Conservation (phyloP, 2,888 invertebrate genomes). For the Mythimna albipuncta region DNA sequence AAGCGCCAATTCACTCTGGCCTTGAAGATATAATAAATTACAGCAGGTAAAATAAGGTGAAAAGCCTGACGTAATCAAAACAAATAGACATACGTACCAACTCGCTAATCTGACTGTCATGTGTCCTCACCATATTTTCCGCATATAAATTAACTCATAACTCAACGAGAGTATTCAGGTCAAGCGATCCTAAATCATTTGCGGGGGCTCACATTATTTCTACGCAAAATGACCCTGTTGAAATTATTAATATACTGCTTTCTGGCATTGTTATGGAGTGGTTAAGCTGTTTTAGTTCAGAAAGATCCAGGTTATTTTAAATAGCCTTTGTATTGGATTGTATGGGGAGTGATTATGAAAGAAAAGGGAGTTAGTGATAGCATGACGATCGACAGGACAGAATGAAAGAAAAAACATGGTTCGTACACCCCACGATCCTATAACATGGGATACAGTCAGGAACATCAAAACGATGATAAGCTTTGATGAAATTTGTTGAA, state of each 20-base stretch:
- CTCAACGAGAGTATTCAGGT: slow-evolving; percentile 77
- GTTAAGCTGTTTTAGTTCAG: background rate
- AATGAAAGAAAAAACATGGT: too few relatives aligned
- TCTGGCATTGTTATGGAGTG: slow-evolving; percentile 19
- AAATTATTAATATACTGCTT: slow-evolving; percentile 57
- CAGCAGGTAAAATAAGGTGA: slow-evolving; percentile 32
- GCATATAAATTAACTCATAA: slow-evolving; percentile 81
- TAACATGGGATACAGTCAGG: too few relatives aligned
- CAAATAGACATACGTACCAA: slow-evolving; percentile 45
- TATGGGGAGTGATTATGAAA: too few relatives aligned
- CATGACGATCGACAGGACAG: too few relatives aligned
- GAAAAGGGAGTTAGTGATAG: too few relatives aligned
- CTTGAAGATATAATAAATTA: slow-evolving; percentile 10
- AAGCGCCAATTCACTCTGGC: too few relatives aligned
- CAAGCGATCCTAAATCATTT: slow-evolving; percentile 78
- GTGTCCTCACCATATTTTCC: slow-evolving; percentile 73
- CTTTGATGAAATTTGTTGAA: background rate
- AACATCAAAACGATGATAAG: background rate
- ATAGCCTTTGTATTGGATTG: too few relatives aligned
- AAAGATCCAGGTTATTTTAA: background rate
- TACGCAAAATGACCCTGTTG: slow-evolving; percentile 60
- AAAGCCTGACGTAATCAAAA: slow-evolving; percentile 60
- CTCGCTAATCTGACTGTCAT: slow-evolving; percentile 65
- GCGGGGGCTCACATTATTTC: slow-evolving; percentile 64
- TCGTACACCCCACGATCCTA: too few relatives aligned